phyloP scores from a whole-genome alignment of 2,113 vertebrate species.

The Crypturellus undulatus region DNA sequence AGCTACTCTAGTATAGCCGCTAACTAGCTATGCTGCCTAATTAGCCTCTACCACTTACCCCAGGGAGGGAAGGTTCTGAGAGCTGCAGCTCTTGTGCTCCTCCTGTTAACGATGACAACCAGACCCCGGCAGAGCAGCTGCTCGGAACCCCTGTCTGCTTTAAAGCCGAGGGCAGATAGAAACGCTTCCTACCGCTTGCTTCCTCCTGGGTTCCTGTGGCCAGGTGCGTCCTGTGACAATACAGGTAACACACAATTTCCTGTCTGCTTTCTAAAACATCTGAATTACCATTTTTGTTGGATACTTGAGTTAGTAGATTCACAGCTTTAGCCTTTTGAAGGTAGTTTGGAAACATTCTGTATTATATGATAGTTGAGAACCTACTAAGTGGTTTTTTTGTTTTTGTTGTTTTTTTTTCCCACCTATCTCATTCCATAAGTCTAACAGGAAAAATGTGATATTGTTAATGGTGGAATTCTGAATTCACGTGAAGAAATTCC shows the following conservation, averaged over 20 bases:
- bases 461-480: neutral
- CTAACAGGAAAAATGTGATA: neutral
- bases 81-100: neutral
- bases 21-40: neutral
- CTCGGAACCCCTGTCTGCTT: neutral
- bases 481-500: neutral
- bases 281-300: neutral
- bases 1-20: neutral
- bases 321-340: neutral
- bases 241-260: neutral
- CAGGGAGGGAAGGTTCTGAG: slow-evolving; percentile 15
- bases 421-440: neutral
- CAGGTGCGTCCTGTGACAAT: neutral
- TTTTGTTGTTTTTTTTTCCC: neutral
- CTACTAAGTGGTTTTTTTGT: too few species aligned
- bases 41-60: slow-evolving; percentile 19
- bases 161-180: neutral
- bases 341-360: neutral
- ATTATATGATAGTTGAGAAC: neutral
- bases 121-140: slow-evolving; percentile 34
- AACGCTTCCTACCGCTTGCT: neutral
- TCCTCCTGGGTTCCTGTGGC: neutral
- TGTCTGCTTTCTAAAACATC: neutral
- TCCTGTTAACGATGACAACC: neutral
- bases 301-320: neutral